Base-by-base conservation (phyloP, 64 coral and sea anemone genomes). In the Orbicella faveolata region DNA sequence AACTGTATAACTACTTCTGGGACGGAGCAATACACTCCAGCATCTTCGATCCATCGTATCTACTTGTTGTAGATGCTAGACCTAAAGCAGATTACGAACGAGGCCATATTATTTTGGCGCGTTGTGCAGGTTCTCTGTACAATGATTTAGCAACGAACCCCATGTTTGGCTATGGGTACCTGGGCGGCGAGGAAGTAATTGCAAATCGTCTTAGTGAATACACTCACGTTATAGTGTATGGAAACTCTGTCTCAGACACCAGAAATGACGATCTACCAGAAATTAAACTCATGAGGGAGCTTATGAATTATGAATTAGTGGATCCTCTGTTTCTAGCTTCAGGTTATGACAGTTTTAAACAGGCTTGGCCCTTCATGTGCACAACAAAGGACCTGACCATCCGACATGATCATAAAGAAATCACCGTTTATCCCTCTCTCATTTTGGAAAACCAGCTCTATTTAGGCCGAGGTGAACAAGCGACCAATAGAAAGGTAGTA, bases 1-100 rank as follows among this genome's bases (percentile, higher is more conserved):
- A 99, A 79, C 87, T 99, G 36, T 99, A 99, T 70, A 99, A 99
- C 59, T 95, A 92, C 52, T 80, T 99, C 25, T 96, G 95, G 78
- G 97, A 99, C 83, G 97, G 97, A 23, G 89, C 88, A 10, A 57
- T 96, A 20, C 86, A 89, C 16, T 89, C 91, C 48, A 96, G 91
- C 23, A 96, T 99, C 30, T 96, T 92, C 62, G 94, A 96, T 72
- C 93, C 94, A 14, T 84, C 88, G 62, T 99, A 99, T 83, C 62
- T 99, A 14, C 94, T 99, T 55, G 35, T 99, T 36, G 73, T 99
- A 21, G 97, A 99, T 73, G 88, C 85, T 36, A 74, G 97, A 84
- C 81, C 88, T 30, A 82, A 74, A 89, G 79, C 66, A 13, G 79
- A 72, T 3, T 96, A 92, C 82, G 94, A 96, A 25, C 74, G 75